Conservation (phyloP, 2,888 invertebrate genomes). For the Odontocolon sp. region DNA sequence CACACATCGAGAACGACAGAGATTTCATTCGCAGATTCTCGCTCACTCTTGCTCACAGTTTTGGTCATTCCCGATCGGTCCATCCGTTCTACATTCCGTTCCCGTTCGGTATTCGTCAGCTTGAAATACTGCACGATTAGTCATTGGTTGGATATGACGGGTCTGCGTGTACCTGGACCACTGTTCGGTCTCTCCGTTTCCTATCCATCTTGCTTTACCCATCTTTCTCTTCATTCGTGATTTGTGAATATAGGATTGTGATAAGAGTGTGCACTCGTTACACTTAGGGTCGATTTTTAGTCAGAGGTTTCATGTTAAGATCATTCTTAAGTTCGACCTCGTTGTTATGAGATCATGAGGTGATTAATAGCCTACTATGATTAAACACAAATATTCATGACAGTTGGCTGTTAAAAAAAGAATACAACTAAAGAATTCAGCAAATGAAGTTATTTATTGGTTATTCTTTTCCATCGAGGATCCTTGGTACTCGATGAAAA, state of each 20-base stretch:
- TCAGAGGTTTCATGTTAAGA: no score
- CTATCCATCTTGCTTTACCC: neutral
- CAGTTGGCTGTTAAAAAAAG: no score
- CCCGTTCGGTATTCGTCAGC: conserved; percentile 33
- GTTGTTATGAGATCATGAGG: no score
- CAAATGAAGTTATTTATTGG: no score
- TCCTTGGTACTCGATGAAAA: no score
- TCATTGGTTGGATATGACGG: conserved; percentile 55
- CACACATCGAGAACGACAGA: conserved; percentile 53
- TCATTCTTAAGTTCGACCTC: no score
- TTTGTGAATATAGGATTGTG: conserved; percentile 11
- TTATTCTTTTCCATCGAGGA: no score
- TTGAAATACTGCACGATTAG: conserved; percentile 55
- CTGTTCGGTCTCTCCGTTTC: conserved; percentile 1
- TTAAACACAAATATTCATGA: no score
- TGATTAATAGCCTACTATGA: no score
- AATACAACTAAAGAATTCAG: no score
- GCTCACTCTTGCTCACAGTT: neutral
- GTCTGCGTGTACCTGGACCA: conserved; percentile 42
- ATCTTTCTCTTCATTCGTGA: conserved; percentile 1
- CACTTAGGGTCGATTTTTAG: no score
- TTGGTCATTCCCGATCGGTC: neutral
- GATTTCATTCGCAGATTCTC: conserved; percentile 15
- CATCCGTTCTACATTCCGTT: neutral
- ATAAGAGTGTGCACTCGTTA: no score